phyloP scores from a whole-genome alignment of 2,888 invertebrate genomes.

The Orthosia incerta region DNA sequence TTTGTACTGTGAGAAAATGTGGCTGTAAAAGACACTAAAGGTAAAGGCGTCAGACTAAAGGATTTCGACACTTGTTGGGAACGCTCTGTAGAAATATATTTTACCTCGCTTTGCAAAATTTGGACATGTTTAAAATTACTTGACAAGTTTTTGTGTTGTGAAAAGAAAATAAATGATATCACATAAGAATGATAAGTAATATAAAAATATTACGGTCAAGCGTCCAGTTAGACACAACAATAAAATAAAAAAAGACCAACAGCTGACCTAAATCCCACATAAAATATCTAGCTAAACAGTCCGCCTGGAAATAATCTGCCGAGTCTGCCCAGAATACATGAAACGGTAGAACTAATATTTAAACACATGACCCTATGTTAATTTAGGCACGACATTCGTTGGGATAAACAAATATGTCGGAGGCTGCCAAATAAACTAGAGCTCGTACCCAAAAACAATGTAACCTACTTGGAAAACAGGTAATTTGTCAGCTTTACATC shows the following conservation, averaged over 20 bases:
- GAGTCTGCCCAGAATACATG: conserved; percentile 33
- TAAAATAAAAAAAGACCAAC: conserved; percentile 32
- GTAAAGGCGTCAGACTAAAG: not conserved
- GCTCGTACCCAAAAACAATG: conserved; percentile 42
- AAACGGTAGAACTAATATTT: conserved; percentile 52
- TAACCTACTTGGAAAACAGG: conserved; percentile 52
- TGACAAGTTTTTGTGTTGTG: not conserved
- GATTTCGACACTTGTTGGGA: not conserved
- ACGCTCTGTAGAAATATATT: not conserved
- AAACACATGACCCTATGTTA: conserved; percentile 59
- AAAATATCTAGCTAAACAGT: conserved; percentile 22
- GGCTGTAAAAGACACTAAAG: conserved; percentile 20
- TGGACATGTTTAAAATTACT: not conserved
- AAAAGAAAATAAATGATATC: conserved; percentile 7
- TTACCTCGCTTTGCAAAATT: not conserved
- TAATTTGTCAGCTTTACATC: conserved; percentile 51
- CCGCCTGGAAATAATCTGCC: conserved; percentile 35
- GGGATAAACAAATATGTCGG: conserved; percentile 55
- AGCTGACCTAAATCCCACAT: conserved; percentile 36
- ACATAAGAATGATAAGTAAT: not conserved
- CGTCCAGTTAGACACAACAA: not conserved
- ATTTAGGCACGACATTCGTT: conserved; percentile 50
- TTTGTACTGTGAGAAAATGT: conserved; percentile 7
- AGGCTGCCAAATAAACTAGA: conserved; percentile 55
- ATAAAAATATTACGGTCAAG: conserved; percentile 4